Percentiles rank a stretch among this genome's conserved stretches.
Evolutionary conservation across 2,797 vertebrate genomes (phyloP).

Genomic region (Pantherophis alleghaniensis): DNA sequence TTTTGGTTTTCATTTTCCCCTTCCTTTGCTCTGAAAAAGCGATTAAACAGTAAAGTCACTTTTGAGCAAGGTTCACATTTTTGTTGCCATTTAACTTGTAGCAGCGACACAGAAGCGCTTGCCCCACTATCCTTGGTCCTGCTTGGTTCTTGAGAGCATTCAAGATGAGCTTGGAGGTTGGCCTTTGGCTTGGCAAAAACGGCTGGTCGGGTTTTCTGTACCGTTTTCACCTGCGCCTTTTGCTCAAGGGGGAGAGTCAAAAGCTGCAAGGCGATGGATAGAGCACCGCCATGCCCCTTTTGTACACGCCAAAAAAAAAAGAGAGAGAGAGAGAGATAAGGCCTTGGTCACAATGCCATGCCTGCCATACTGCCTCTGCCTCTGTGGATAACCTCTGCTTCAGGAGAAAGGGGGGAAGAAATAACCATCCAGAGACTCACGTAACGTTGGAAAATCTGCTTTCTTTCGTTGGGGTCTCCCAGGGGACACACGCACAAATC

Average conservation of each 20-base stretch:
- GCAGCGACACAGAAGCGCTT: background rate
- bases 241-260: background rate
- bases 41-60: background rate
- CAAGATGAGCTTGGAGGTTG: background rate
- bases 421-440: constrained; percentile 71
- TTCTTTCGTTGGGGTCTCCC: constrained; percentile 75
- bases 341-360: background rate
- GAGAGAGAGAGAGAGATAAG: too few species aligned
- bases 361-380: background rate
- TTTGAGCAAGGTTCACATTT: background rate
- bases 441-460: constrained; percentile 78
- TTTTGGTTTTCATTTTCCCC: fast-evolving
- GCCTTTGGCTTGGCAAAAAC: background rate
- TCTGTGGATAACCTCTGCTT: background rate
- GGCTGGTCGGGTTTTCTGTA: background rate
- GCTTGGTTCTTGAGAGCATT: background rate
- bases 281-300: background rate
- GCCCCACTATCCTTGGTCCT: background rate
- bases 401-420: background rate
- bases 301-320: background rate
- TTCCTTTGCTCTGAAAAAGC: background rate
- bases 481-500: constrained; percentile 83
- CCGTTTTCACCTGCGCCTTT: background rate
- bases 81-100: background rate
- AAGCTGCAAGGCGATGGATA: background rate